These are phyloP conservation scores for Sciurus vulgaris DNA, from an alignment of 2,797 vertebrate genomes.

Conservation along the genomic window DNA sequence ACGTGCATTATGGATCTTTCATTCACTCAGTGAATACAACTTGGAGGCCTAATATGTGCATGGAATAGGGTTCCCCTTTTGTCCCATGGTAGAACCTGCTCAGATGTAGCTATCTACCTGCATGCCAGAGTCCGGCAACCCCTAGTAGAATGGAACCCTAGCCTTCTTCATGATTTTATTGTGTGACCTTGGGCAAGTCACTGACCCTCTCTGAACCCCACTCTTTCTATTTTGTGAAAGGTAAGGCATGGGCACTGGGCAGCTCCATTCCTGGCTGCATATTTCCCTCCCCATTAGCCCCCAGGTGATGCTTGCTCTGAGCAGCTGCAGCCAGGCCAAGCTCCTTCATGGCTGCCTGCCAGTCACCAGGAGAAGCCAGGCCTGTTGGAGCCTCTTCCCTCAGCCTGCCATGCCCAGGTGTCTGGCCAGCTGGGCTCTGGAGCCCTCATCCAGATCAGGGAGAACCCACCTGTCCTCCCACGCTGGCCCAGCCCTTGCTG, in stretches of 20 bases:
- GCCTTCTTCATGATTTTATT: neutral
- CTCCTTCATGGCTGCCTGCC: neutral
- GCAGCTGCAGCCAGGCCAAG: neutral
- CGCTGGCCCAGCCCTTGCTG: rapidly evolving
- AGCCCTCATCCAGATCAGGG: neutral
- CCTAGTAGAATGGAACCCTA: rapidly evolving
- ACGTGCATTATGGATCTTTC: neutral
- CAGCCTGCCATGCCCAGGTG: neutral
- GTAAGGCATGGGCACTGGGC: neutral
- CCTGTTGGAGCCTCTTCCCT: neutral
- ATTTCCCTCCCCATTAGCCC: neutral
- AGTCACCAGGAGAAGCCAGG: neutral
- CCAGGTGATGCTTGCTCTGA: neutral
- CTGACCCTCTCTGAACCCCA: neutral
- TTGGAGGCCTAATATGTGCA: rapidly evolving
- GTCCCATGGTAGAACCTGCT: neutral
- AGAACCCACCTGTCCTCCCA: neutral
- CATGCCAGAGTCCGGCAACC: rapidly evolving
- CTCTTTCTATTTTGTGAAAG: neutral
- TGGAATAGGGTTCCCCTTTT: too few relatives aligned
- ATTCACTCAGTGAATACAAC: neutral
- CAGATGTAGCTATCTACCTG: neutral
- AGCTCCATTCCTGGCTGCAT: rapidly evolving
- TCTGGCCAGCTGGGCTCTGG: neutral
- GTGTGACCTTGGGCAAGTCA: neutral